These are phyloP conservation scores for Plectropomus leopardus DNA, from an alignment of 2,113 vertebrate genomes.

Conservation along the genomic window DNA sequence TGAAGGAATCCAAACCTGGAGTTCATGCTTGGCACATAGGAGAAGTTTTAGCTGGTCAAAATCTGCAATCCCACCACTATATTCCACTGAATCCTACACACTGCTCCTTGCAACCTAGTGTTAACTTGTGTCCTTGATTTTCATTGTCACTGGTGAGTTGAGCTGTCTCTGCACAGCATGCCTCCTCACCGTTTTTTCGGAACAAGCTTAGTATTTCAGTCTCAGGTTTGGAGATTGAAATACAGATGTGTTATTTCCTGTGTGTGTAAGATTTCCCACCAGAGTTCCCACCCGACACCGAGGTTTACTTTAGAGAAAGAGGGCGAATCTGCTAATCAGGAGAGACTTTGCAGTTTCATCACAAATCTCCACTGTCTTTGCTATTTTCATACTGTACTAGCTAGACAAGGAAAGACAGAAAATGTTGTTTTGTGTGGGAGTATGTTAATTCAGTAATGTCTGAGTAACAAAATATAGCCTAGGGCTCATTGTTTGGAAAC, in stretches of 20 bases:
- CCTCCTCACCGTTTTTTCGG: background rate
- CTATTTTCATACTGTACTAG: conserved; percentile 9
- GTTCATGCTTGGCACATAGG: no score
- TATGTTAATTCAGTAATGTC: conserved; percentile 29
- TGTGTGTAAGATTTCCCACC: conserved; percentile 37
- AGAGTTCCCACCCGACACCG: conserved; percentile 3
- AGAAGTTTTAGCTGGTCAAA: no score
- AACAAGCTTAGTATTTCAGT: conserved; percentile 11
- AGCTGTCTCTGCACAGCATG: background rate
- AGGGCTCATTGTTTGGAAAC: background rate
- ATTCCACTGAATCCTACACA: no score
- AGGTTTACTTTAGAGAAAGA: conserved; percentile 42
- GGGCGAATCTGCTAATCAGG: conserved; percentile 22
- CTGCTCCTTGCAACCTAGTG: no score
- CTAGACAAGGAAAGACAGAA: background rate
- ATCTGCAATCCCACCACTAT: no score
- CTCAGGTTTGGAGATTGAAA: conserved; percentile 16
- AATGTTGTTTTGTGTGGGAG: conserved; percentile 23
- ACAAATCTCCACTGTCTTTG: conserved; percentile 25
- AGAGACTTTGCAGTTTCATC: conserved; percentile 24
- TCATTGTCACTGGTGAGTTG: conserved; percentile 1
- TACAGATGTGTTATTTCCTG: conserved; percentile 23
- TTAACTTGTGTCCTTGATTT: background rate
- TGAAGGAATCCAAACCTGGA: no score
- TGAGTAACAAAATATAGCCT: conserved; percentile 1